These are phyloP conservation scores for Cranoglanis bouderius DNA, from an alignment of 2,113 vertebrate species.

Conservation along the genomic window DNA sequence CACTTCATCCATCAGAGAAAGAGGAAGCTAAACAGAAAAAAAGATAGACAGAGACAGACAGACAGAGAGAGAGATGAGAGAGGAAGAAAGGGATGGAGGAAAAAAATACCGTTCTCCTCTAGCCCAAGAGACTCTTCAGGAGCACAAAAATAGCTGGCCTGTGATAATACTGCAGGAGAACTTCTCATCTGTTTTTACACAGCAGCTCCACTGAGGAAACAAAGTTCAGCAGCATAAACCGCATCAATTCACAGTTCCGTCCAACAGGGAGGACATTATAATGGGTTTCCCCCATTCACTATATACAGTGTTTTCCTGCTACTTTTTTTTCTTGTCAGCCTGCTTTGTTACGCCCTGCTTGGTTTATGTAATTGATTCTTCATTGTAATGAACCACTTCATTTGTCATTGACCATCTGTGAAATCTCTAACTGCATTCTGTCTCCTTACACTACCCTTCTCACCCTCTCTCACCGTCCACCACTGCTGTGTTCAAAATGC, in stretches of 20 bases:
- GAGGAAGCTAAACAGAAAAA: neutral
- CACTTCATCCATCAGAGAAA: constrained; percentile 23
- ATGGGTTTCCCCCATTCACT: constrained; percentile 29
- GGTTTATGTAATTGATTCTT: constrained; percentile 2
- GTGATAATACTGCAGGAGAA: constrained; percentile 54
- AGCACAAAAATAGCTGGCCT: constrained; percentile 59
- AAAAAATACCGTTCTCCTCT: constrained; percentile 47
- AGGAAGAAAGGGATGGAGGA: constrained; percentile 11
- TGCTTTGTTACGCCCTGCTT: neutral
- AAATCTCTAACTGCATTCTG: constrained; percentile 67
- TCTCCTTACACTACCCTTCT: constrained; percentile 47
- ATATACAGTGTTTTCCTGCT: neutral
- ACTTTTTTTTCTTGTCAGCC: neutral
- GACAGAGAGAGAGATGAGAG: neutral
- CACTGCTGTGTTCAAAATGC: constrained; percentile 63
- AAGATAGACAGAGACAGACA: neutral
- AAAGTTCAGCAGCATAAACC: constrained; percentile 44
- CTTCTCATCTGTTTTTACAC: constrained; percentile 58
- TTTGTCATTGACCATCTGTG: constrained; percentile 23
- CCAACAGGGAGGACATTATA: constrained; percentile 34
- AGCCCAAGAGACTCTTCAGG: constrained; percentile 46
- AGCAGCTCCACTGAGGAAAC: constrained; percentile 42
- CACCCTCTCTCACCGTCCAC: constrained; percentile 35
- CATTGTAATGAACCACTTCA: neutral
- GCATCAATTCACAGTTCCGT: constrained; percentile 43